Base-by-base conservation (phyloP, 2,113 vertebrate genomes). In the Petrocephalus microphthalmus region DNA sequence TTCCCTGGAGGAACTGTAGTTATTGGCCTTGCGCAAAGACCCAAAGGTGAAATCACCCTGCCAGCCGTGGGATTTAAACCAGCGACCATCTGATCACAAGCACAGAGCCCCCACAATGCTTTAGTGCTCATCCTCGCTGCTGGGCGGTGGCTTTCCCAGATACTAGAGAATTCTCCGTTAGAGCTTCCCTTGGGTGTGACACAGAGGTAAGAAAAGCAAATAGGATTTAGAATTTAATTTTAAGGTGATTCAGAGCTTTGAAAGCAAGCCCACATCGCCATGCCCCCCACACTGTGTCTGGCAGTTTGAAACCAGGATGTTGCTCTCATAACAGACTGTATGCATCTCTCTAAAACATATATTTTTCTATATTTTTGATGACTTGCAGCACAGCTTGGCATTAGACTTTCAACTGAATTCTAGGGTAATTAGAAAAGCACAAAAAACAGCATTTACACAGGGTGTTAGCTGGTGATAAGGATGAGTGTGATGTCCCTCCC, bases 221-320 rank as follows among this genome's bases (percentile, higher is more conserved):
- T n/a, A 47, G 81, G 81, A 49, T 83, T 83, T n/a, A 74, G 81
- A 83, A 83, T 84, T 52, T 49, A 74, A 74, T 49, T 84, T n/a
- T 49, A 84, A 84, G 47, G 82, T 84, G 37, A 45, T 83, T 83
- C 37, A 83, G 7, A 49, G 37, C 10, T 29, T 49, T 84, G 82
- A 84, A 52, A n/a, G 42, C 8, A 52, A 5, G 1, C 7, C 42
- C 22, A 49, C 20, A 74, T 74, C 2, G 19, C 3, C 45, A 22
- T 47, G 20, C 15, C 5, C 82, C 45, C 8, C 37, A 13, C 19
- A 13, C 82, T n/a, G 20, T 51, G 22, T 2, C 6, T 84, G n/a
- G 29, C 15, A 7, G 15, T 74, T 74, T 74, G 29, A 74, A 42
- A 74, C 29, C 15, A 19, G 15, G 11, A 37, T 11, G 1, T 42